Evolutionary conservation across 2,888 invertebrate species (phyloP), one percentile per base, ranked within the genome.

Genomic region (Drosophila suboccidentalis): DNA sequence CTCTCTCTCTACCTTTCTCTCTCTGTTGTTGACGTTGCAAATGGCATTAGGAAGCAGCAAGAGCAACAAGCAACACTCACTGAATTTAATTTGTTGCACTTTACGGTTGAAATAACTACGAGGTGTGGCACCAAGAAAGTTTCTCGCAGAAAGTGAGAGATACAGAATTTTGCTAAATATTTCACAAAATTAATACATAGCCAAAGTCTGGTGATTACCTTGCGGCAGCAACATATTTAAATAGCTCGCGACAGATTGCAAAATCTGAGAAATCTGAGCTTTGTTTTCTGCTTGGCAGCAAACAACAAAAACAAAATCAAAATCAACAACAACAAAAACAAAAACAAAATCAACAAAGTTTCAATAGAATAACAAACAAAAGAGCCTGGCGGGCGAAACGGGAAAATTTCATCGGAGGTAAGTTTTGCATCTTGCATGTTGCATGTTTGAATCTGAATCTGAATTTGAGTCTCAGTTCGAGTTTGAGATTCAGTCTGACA

Each of bases 81-180:
- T 64, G 87, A 87, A 85, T 85, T 87, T 85, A 80, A 85, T 85
- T 85, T 85, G 76, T 71, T 78, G 82, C 86, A 78, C 80, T 82
- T 84, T 76, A 72, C 84, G 80, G 82, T 82, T 85, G 84, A 82
- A 87, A 74, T 84, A 83, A 85, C 81, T 75, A 57, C 60, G 71
- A 81, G 75, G 78, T 79, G 75, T 79, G 76, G 62, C 73, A 17
- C n/a, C 57, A 55, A 50, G 6, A 70, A 69, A 57, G 34, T 61
- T 61, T 66, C 54, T 26, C 22, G 60, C 75, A 34, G 44, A 54
- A 22, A 53, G n/a, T 36, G 51, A 44, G 39, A 19, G 51, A 11
- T 10, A 26, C 22, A 50, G 34, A 11, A n/a, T 22, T 47, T 29
- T 49, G 46, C 38, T 50, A 36, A 58, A 66, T 50, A 67, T 34